Conservation (phyloP, 1,140 invertebrate genomes). For the Gryllus bimaculatus region DNA sequence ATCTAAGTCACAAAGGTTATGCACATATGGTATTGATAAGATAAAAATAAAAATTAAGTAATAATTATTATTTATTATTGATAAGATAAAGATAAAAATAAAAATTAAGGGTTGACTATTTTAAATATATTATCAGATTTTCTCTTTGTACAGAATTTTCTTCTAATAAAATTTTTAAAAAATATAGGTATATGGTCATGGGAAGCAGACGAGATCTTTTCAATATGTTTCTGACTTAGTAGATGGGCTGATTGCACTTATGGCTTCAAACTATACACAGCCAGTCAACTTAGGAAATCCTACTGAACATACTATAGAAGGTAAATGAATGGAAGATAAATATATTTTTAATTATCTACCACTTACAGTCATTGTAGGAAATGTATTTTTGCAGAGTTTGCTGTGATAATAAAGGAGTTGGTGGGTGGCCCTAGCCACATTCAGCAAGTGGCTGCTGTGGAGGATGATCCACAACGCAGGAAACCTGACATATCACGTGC, state of each 20-base stretch:
- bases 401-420: constrained; percentile 78
- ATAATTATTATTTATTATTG: too few relatives aligned
- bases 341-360: neutral
- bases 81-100: neutral
- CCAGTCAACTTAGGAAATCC: constrained; percentile 98
- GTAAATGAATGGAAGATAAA: constrained; percentile 34
- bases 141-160: neutral
- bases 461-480: constrained; percentile 92
- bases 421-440: constrained; percentile 80
- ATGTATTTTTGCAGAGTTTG: constrained; percentile 64
- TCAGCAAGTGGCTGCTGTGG: constrained; percentile 67
- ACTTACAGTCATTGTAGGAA: neutral
- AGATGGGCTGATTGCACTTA: constrained; percentile 84
- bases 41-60: neutral
- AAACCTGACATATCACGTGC: constrained; percentile 89
- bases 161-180: constrained; percentile 16
- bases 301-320: constrained; percentile 91
- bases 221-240: constrained; percentile 97
- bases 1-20: too few relatives aligned
- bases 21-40: too few relatives aligned
- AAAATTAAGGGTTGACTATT: neutral
- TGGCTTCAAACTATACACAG: constrained; percentile 87
- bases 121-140: neutral
- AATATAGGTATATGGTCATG: constrained; percentile 83
- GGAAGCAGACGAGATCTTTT: constrained; percentile 94